These are phyloP conservation scores for Chrysomela aeneicollis DNA, from an alignment of 2,888 invertebrate species.

Conservation along the genomic window DNA sequence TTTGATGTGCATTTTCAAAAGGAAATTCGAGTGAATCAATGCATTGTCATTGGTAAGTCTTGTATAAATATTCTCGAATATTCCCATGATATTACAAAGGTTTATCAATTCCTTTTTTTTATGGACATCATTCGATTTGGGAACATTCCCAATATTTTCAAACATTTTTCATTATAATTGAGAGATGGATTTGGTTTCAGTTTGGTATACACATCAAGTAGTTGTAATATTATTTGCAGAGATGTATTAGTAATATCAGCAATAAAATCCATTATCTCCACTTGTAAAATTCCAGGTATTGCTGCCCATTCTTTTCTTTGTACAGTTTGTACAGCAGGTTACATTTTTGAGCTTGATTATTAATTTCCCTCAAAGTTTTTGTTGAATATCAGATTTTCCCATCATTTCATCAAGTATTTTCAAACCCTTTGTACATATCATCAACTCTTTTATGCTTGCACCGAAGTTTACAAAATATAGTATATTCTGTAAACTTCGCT, in stretches of 20 bases:
- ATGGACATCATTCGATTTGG: constrained; percentile 33
- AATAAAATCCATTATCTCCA: constrained; percentile 26
- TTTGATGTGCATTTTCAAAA: constrained; percentile 33
- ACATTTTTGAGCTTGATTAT: constrained; percentile 21
- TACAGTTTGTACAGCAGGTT: constrained; percentile 21
- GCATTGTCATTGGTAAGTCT: constrained; percentile 23
- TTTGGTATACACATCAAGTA: constrained; percentile 24
- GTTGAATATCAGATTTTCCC: constrained; percentile 6
- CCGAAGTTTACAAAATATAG: too few species aligned
- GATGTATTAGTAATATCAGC: constrained; percentile 2
- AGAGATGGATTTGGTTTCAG: constrained; percentile 10
- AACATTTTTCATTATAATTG: constrained; percentile 23
- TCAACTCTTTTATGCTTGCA: constrained; percentile 15
- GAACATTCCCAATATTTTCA: constrained; percentile 33
- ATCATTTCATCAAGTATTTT: constrained; percentile 16
- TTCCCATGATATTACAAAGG: constrained; percentile 39
- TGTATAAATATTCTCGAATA: constrained; percentile 37
- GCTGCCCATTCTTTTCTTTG: constrained; percentile 23
- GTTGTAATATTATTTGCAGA: constrained; percentile 2
- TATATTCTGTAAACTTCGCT: too few species aligned
- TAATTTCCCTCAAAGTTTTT: constrained; percentile 23
- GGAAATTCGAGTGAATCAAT: constrained; percentile 25
- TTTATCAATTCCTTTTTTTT: constrained; percentile 39
- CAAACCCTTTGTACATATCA: constrained; percentile 24
- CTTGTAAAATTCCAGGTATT: constrained; percentile 19